Conservation (phyloP, 2,888 invertebrate species). For the Zonitis immaculata region DNA sequence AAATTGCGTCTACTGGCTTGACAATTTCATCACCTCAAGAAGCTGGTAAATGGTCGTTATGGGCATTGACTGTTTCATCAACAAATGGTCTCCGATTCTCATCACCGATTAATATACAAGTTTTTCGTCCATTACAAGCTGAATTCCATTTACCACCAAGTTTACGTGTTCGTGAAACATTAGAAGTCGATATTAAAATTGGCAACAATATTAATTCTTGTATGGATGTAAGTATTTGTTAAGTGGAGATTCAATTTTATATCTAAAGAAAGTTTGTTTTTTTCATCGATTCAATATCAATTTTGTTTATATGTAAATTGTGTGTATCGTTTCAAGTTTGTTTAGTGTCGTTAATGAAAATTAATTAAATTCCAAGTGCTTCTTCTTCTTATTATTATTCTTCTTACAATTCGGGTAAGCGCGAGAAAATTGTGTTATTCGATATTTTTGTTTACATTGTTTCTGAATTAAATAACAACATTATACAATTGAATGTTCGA, state of each 20-base stretch:
- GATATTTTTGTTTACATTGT: neutral
- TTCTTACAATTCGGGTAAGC: no score
- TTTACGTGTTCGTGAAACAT: constrained; percentile 59
- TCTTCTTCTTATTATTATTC: neutral
- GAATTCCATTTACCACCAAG: constrained; percentile 59
- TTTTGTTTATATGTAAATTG: neutral
- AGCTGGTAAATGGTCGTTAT: constrained; percentile 62
- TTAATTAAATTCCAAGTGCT: neutral
- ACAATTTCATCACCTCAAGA: constrained; percentile 58
- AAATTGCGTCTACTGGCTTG: constrained; percentile 56
- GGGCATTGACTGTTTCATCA: constrained; percentile 57
- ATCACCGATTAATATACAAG: constrained; percentile 56
- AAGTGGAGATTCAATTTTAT: no score
- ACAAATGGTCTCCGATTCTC: constrained; percentile 54
- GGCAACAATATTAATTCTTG: constrained; percentile 64
- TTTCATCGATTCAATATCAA: neutral
- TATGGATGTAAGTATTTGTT: constrained; percentile 60
- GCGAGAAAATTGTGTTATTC: neutral
- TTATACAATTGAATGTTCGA: no score
- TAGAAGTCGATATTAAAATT: constrained; percentile 65
- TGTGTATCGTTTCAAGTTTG: neutral
- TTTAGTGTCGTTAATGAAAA: neutral
- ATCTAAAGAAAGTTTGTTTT: no score
- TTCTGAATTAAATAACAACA: no score
- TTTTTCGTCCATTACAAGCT: constrained; percentile 59